phyloP scores from a whole-genome alignment of 2,888 invertebrate genomes.

The Polyommatus iphigenia region DNA sequence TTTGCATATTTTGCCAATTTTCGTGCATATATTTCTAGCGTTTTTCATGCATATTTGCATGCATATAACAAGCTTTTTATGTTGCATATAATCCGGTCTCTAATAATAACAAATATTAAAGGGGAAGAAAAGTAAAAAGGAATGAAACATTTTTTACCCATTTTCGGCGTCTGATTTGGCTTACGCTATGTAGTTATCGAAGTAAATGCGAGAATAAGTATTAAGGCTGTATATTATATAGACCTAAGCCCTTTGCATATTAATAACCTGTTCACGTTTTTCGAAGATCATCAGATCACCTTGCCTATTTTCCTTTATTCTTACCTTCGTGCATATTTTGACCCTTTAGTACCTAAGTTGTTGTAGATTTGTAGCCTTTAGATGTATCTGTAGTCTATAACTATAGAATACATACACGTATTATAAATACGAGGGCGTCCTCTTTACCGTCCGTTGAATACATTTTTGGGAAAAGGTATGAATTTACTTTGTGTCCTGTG shows the following conservation, averaged over 20 bases:
- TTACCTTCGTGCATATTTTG: conserved; percentile 2
- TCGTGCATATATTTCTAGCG: too few relatives aligned
- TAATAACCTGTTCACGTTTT: conserved; percentile 1
- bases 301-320: not conserved
- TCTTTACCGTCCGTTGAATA: too few relatives aligned
- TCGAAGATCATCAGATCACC: conserved; percentile 8
- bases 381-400: too few relatives aligned
- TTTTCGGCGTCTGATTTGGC: not conserved
- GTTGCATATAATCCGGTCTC: too few relatives aligned
- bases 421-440: too few relatives aligned
- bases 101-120: not conserved
- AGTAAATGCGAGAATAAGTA: not conserved
- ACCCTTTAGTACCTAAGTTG: not conserved
- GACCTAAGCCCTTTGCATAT: not conserved
- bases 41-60: too few relatives aligned
- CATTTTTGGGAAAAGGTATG: too few relatives aligned
- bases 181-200: not conserved
- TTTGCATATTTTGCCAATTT: too few relatives aligned
- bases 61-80: too few relatives aligned
- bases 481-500: too few relatives aligned
- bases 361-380: not conserved
- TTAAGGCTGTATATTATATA: not conserved
- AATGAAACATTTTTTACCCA: not conserved
- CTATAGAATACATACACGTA: too few relatives aligned
- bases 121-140: not conserved